A percentile compares a stretch with the other conserved stretches of the same genome.
These are phyloP conservation scores for Phortica magna DNA, from an alignment of 2,888 invertebrate genomes.

Conservation along the genomic window DNA sequence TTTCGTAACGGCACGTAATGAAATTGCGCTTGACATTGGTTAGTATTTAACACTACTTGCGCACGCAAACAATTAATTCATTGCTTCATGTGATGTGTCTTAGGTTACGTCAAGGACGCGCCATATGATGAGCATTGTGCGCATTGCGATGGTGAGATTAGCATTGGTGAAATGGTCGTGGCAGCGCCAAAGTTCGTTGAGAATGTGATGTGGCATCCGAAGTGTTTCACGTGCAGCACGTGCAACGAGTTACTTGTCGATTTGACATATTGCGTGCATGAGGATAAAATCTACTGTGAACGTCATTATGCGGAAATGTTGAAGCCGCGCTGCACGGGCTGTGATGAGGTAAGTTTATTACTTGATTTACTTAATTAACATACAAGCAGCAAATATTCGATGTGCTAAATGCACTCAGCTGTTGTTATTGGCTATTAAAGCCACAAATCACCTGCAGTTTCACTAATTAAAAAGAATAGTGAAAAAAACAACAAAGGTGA, in stretches of 20 bases:
- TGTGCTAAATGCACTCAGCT: not conserved
- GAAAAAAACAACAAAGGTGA: not conserved
- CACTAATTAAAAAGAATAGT: not conserved
- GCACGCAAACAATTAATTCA: not conserved
- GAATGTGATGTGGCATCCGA: conserved; percentile 91
- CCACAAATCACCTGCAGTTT: not conserved
- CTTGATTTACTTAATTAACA: not conserved
- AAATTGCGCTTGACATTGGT: conserved; percentile 97
- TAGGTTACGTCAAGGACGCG: conserved; percentile 83
- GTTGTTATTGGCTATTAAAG: not conserved
- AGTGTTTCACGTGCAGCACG: conserved; percentile 93
- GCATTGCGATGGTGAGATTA: conserved; percentile 88
- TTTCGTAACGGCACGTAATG: conserved; percentile 95
- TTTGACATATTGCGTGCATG: conserved; percentile 95
- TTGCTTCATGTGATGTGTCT: not conserved
- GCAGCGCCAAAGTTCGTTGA: conserved; percentile 90
- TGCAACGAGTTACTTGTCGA: conserved; percentile 97
- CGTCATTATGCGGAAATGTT: conserved; percentile 97
- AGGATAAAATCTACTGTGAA: conserved; percentile 93
- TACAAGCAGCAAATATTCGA: conserved; percentile 48
- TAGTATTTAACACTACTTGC: conserved; percentile 53
- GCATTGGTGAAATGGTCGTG: conserved; percentile 89
- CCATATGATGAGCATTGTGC: conserved; percentile 85
- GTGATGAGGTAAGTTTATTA: conserved; percentile 94
- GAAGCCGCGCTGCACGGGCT: conserved; percentile 96